Base-by-base conservation (phyloP, 2,888 invertebrate species). In the Dynastes tityus region DNA sequence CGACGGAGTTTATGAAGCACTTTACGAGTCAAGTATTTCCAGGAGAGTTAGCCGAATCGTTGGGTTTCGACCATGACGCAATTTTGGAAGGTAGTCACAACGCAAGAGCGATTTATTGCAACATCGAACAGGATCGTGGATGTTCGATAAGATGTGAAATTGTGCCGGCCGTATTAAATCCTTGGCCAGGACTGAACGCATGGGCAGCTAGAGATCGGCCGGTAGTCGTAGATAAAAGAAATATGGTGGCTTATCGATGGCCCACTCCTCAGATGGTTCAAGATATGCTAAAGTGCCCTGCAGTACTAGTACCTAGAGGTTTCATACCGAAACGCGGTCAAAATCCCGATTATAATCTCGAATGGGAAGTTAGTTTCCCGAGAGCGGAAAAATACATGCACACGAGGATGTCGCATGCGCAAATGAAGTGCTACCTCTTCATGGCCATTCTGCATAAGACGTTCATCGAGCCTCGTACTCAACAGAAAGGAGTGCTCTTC, bases 311-410 rank as follows among this genome's bases (percentile, higher is more conserved):
- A 11, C 96, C 96, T 0, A 89, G 93, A 80, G 94, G 95, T 6
- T 94, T 92, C 86, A 89, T 92, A 65, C 91, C 92, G 4, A 93
- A 93, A 84, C 89, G 91, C 76, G 91, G 91, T 1, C 86, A 88
- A 22, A 94, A 94, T 86, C 89, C 91, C 0, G 90, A 92, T 49
- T 91, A 92, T 37, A 91, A 92, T 79, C 88, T 95, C 27, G 95
- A 96, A 87, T 96, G 96, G 96, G 93, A 93, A 87, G 90, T 96
- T 2, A 91, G 91, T 58, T 96, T 95, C 85, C 95, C 95, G 0
- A 92, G 93, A 76, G 95, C 94, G 0, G 95, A 96, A 87, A 91
- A 93, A 32, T 94, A 92, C 85, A 88, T 96, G 81, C 94, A 96
- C 86, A 92, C 93, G 16, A 92, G 92, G 82, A 90, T 96, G 85